Conservation (phyloP, 2,888 invertebrate genomes). For the Malthinus flaveolus region DNA sequence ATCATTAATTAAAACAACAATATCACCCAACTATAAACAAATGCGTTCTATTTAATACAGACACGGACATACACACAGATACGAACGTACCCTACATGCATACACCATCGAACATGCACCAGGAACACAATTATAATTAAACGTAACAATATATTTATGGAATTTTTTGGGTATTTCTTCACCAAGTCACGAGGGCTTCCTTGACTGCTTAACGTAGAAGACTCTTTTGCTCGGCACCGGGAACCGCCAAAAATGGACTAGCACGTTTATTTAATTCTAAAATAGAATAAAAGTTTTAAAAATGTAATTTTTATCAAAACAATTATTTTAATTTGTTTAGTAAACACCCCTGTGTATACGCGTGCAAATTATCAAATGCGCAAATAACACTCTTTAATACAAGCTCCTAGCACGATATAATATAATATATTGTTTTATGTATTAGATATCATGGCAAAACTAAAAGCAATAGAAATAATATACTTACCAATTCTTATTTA, state of each 20-base stretch:
- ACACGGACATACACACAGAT: not conserved
- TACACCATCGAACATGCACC: conserved; percentile 10
- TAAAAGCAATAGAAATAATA: no score
- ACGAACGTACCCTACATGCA: conserved; percentile 10
- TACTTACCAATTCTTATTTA: no score
- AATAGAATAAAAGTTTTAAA: conserved; percentile 23
- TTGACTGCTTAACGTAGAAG: conserved; percentile 40
- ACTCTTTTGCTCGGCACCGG: conserved; percentile 71
- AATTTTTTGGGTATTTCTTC: conserved; percentile 5
- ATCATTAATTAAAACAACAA: conserved; percentile 26
- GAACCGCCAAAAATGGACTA: conserved; percentile 68
- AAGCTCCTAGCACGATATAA: no score
- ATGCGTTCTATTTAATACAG: not conserved
- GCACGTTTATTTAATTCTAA: conserved; percentile 68
- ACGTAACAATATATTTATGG: not conserved
- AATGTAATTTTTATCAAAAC: no score
- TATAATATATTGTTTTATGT: no score
- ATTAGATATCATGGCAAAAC: no score
- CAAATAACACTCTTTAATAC: no score
- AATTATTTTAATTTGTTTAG: no score
- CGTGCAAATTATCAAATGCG: no score
- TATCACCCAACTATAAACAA: conserved; percentile 26
- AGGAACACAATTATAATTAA: conserved; percentile 8
- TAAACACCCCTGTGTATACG: no score
- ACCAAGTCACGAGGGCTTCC: conserved; percentile 43